Conservation (phyloP, 2,888 invertebrate species). For the Eueremaeus valkanovi region DNA sequence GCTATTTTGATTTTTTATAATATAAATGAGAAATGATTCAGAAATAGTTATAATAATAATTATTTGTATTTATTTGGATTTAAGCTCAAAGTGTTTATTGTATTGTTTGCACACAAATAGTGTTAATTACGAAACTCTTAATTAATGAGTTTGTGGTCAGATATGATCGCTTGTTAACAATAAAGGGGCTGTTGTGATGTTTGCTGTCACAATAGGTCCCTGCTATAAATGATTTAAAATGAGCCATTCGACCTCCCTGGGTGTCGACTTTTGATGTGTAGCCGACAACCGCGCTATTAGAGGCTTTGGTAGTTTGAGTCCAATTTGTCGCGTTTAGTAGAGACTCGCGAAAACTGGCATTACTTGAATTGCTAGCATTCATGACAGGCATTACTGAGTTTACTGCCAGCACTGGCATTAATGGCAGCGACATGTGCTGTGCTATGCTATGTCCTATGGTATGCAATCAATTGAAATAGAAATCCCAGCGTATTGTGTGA, state of each 20-base stretch:
- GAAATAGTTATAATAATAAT: too few relatives aligned
- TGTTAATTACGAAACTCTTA: constrained; percentile 9
- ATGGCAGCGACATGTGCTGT: neutral
- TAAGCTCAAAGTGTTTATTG: neutral
- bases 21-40: too few relatives aligned
- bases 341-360: constrained; percentile 12
- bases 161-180: constrained; percentile 5
- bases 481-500: neutral
- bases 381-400: neutral
- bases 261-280: neutral
- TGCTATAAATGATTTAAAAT: constrained; percentile 10
- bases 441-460: too few relatives aligned
- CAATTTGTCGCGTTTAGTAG: constrained; percentile 20
- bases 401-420: neutral
- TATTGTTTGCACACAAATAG: neutral
- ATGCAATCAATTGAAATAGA: neutral
- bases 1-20: too few relatives aligned
- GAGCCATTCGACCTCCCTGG: constrained; percentile 5
- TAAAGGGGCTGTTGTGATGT: neutral
- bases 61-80: neutral
- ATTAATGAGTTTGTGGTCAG: constrained; percentile 25
- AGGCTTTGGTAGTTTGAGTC: constrained; percentile 15
- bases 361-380: neutral
- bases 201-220: neutral
- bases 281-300: constrained; percentile 23